phyloP scores from a whole-genome alignment of 2,888 invertebrate genomes.

The Drosophila mulleri region DNA sequence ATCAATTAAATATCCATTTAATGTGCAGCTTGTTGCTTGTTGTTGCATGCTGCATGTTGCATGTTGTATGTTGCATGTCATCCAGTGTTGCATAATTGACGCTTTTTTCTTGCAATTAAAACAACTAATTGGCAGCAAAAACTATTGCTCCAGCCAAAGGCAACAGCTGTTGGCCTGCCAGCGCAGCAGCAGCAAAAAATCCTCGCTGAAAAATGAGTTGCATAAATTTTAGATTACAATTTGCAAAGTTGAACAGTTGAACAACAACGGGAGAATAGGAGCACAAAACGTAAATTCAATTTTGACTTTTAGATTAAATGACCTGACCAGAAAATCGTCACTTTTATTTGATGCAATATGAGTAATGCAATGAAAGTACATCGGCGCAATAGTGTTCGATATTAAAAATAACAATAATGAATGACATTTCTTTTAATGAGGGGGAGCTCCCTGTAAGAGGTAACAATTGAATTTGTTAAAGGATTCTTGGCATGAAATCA shows the following conservation, averaged over 20 bases:
- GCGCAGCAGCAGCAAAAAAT: slow-evolving; percentile 11
- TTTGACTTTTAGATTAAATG: background rate
- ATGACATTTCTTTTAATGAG: background rate
- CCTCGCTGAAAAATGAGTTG: slow-evolving; percentile 51
- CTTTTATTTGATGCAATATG: background rate
- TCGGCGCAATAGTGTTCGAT: no score
- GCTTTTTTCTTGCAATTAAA: slow-evolving; percentile 65
- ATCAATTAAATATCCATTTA: slow-evolving; percentile 73
- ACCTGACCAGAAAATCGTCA: background rate
- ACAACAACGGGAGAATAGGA: background rate
- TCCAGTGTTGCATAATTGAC: slow-evolving; percentile 66
- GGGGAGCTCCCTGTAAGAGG: background rate
- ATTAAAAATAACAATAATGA: no score
- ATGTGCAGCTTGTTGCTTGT: slow-evolving; percentile 61
- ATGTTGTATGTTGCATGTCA: slow-evolving; percentile 40
- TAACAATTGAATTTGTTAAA: background rate
- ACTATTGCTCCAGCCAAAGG: slow-evolving; percentile 60
- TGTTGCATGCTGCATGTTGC: slow-evolving; percentile 28
- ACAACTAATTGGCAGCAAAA: slow-evolving; percentile 79
- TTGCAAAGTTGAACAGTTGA: slow-evolving; percentile 18
- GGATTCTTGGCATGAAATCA: no score
- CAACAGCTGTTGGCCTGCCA: slow-evolving; percentile 44
- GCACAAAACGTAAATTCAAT: background rate
- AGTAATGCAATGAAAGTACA: background rate
- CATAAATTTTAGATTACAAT: slow-evolving; percentile 51